A percentile compares a stretch with the other conserved stretches of the same genome.
Conservation (phyloP, 2,888 invertebrate genomes). For the Sclerodermus sp. region DNA sequence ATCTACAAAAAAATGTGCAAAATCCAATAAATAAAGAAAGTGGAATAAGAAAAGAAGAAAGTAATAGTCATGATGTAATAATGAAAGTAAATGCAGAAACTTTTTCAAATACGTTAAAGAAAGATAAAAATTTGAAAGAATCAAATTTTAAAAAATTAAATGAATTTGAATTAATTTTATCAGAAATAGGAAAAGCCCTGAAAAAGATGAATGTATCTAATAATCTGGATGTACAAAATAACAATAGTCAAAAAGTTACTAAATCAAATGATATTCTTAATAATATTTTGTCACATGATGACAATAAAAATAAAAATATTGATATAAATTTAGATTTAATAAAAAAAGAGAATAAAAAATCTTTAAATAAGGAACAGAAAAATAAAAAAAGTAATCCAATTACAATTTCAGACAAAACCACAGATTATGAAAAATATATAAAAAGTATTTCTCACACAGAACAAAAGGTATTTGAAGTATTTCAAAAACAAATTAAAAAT, state of each 20-base stretch:
- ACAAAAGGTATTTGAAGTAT: constrained; percentile 9
- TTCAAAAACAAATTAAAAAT: constrained; percentile 10
- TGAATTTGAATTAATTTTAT: constrained; percentile 31
- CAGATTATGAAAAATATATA: neutral
- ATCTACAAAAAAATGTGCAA: constrained; percentile 6
- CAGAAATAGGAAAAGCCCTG: constrained; percentile 27
- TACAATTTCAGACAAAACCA: constrained; percentile 15
- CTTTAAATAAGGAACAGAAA: too few relatives aligned
- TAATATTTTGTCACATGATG: neutral
- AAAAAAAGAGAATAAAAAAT: too few relatives aligned
- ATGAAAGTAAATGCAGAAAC: too few relatives aligned
- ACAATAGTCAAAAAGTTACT: too few relatives aligned
- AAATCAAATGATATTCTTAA: constrained; percentile 4
- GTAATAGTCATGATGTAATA: neutral
- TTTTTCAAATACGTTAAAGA: constrained; percentile 4
- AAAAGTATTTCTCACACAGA: constrained; percentile 6
- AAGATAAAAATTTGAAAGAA: constrained; percentile 13
- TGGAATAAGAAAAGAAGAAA: neutral
- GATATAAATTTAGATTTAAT: too few relatives aligned
- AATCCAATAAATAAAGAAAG: neutral
- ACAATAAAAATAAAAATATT: too few relatives aligned
- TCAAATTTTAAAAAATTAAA: constrained; percentile 17
- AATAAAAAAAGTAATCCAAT: constrained; percentile 13
- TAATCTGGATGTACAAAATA: too few relatives aligned
- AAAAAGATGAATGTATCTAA: constrained; percentile 7